Evolutionary conservation across 2,113 vertebrate species (phyloP), one percentile per base, ranked within the genome.

Genomic region (Lontra canadensis): DNA sequence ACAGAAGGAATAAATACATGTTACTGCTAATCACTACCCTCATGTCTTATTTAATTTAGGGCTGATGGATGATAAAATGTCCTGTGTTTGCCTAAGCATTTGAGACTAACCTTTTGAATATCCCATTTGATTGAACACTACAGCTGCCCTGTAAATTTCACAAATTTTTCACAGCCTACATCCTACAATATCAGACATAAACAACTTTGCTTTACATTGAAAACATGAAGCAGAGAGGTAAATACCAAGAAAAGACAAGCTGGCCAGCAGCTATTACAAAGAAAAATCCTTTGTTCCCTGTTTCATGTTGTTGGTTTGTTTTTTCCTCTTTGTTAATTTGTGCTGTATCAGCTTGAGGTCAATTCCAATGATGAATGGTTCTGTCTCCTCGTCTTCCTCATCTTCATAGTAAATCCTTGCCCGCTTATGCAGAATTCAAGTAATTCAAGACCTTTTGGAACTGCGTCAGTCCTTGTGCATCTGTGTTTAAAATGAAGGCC

Each of bases 401-500:
- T 95, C 55, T 82, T 96, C 71, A 36, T 85, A 49, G 82, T 96
- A 93, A 96, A 59, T 93, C 67, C 12, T 91, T 94, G 71, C 44
- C 73, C 14, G 2, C 59, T 92, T 90, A 93, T 83, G 76, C 44
- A 91, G 59, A 96, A 93, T 88, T 93, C 91, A 91, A 95, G 81
- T 93, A 94, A 93, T 90, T 78, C 47, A 90, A 96, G 93, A 90
- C 4, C 20, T 81, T 92, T 80, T 67, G 44, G 76, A 86, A 94
- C 42, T 78, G 36, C 90, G 21, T 80, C 47, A 52, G 25, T 85
- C 25, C 57, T 88, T 82, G 21, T n/a, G 36, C 61, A 83, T 88
- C 88, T 82, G 21, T 73, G 69, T 90, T 95, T 88, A 85, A 96
- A 95, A 92, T 90, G 65, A 97, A 97, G 88, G 81, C 93, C 63